A percentile compares a stretch with the other conserved stretches of the same genome.
phyloP scores from a whole-genome alignment of 1,140 invertebrate genomes.

The Drosophila trapezifrons region DNA sequence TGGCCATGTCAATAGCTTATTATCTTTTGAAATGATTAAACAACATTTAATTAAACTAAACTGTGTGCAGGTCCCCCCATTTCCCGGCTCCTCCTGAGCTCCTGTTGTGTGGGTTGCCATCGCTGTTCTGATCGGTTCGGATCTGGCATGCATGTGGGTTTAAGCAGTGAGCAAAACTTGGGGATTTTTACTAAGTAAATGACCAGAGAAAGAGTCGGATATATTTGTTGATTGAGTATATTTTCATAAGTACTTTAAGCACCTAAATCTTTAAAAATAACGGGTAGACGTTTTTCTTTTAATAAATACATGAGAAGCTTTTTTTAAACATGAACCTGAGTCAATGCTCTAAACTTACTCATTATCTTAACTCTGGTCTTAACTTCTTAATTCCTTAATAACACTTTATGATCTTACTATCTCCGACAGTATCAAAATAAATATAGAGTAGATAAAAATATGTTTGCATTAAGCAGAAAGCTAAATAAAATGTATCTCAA shows the following conservation, averaged over 20 bases:
- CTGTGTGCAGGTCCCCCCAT: constrained; percentile 33
- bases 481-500: neutral
- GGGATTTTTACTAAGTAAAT: neutral
- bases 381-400: neutral
- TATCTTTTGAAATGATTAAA: constrained; percentile 77
- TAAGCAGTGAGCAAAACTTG: constrained; percentile 3
- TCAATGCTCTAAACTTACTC: neutral
- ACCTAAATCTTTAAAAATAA: too few relatives aligned
- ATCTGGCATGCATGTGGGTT: constrained; percentile 29
- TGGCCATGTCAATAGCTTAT: constrained; percentile 65
- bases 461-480: neutral
- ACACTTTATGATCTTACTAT: neutral
- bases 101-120: constrained; percentile 30
- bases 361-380: neutral
- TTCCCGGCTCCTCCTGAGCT: neutral
- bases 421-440: neutral
- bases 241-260: too few relatives aligned
- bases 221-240: too few relatives aligned
- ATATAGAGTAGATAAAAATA: neutral
- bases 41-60: constrained; percentile 81
- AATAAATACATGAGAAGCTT: neutral
- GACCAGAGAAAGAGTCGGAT: rapidly evolving
- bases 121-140: constrained; percentile 24
- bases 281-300: too few relatives aligned
- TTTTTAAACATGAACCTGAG: neutral